A percentile compares a stretch with the other conserved stretches of the same genome.
Evolutionary conservation across 1,140 invertebrate species (phyloP).

Genomic region (Drosophila watanabei): DNA sequence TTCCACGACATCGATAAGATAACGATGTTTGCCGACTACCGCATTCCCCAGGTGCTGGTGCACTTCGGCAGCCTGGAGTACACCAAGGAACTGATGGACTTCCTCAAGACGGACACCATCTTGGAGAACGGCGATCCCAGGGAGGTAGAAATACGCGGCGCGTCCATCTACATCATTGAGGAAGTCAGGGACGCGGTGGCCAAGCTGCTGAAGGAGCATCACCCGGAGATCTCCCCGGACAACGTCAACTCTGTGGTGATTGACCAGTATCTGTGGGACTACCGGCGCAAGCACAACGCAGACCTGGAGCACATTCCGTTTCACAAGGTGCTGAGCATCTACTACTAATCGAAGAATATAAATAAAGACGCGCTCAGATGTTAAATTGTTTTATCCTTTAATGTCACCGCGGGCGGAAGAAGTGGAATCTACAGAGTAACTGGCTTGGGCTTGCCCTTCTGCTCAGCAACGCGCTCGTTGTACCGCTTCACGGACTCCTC

Average conservation of each 20-base stretch:
- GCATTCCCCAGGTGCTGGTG: slow-evolving; percentile 96
- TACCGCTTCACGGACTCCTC: slow-evolving; percentile 89
- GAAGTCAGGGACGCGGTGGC: slow-evolving; percentile 89
- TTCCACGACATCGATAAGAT: slow-evolving; percentile 95
- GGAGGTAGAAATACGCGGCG: slow-evolving; percentile 97
- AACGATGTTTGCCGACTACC: slow-evolving; percentile 99
- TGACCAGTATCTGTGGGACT: slow-evolving; percentile 98
- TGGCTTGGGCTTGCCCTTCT: slow-evolving; percentile 87
- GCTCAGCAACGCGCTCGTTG: slow-evolving; percentile 87
- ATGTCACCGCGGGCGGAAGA: slow-evolving; percentile 47
- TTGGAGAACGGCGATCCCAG: slow-evolving; percentile 91
- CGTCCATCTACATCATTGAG: slow-evolving; percentile 95
- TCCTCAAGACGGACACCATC: slow-evolving; percentile 89
- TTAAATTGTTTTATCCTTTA: slow-evolving; percentile 64
- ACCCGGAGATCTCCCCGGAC: slow-evolving; percentile 82
- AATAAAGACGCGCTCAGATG: slow-evolving; percentile 34
- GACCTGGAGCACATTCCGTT: slow-evolving; percentile 92
- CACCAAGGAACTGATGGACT: slow-evolving; percentile 89
- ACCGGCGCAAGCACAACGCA: slow-evolving; percentile 91
- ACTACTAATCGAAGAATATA: slow-evolving; percentile 90
- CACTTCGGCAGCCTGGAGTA: slow-evolving; percentile 95
- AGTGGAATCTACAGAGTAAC: slow-evolving; percentile 76
- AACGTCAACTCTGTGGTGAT: slow-evolving; percentile 90
- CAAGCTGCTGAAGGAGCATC: slow-evolving; percentile 85
- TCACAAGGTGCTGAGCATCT: slow-evolving; percentile 95